Percentiles rank a stretch among this genome's conserved stretches.
phyloP scores from a whole-genome alignment of 1,140 invertebrate genomes.

The Saccostrea glomerata region DNA sequence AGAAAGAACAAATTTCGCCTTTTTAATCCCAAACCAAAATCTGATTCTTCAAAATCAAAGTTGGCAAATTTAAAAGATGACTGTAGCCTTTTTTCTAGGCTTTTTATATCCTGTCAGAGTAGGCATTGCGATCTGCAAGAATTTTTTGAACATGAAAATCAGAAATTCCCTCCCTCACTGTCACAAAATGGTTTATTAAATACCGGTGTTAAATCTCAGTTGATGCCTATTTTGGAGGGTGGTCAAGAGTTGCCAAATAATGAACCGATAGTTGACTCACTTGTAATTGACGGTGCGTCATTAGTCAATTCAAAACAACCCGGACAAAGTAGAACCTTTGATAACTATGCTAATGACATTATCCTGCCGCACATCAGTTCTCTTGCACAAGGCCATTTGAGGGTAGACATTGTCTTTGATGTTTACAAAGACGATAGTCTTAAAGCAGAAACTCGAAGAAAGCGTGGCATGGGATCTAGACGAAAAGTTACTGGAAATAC shows the following conservation, averaged over 20 bases:
- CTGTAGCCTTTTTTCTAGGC: slow-evolving; percentile 53
- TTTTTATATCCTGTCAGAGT: slow-evolving; percentile 46
- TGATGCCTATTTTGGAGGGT: slow-evolving; percentile 33
- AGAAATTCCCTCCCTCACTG: slow-evolving; percentile 57
- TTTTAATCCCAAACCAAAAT: too few relatives aligned
- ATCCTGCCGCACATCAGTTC: slow-evolving; percentile 47
- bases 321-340: slow-evolving; percentile 50
- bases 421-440: slow-evolving; percentile 41
- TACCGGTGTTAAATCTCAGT: neutral
- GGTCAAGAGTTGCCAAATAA: neutral
- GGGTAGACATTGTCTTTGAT: slow-evolving; percentile 59
- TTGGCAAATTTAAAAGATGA: slow-evolving; percentile 43
- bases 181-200: slow-evolving; percentile 51
- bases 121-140: slow-evolving; percentile 53
- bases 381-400: slow-evolving; percentile 72
- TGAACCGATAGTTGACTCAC: slow-evolving; percentile 24
- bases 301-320: slow-evolving; percentile 57
- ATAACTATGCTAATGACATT: slow-evolving; percentile 52
- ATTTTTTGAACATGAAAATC: slow-evolving; percentile 66
- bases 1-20: slow-evolving; percentile 47
- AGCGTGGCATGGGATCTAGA: neutral
- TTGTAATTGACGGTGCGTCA: slow-evolving; percentile 59
- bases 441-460: neutral
- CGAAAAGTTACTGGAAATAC: neutral
- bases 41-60: too few relatives aligned